These are phyloP conservation scores for Montipora capitata DNA, from an alignment of 92 coral and sea anemone species.

Conservation along the genomic window DNA sequence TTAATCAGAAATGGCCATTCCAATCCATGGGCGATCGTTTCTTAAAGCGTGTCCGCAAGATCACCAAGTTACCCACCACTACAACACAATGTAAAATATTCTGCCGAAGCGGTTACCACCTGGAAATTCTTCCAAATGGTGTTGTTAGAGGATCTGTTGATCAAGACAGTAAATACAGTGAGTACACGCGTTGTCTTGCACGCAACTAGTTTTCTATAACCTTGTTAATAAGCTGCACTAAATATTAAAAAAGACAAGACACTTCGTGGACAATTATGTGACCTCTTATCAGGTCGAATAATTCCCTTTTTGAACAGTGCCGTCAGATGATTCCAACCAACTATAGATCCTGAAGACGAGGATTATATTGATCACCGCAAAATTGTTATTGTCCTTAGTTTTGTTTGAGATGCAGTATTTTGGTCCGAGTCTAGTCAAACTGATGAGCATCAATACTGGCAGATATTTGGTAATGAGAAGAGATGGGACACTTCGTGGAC, in stretches of 20 bases:
- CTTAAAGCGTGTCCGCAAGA: constrained; percentile 45
- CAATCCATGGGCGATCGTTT: neutral
- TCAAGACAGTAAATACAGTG: constrained; percentile 90
- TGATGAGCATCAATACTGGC: constrained; percentile 86
- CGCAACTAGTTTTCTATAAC: neutral
- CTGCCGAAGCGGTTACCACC: constrained; percentile 93
- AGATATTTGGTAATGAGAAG: constrained; percentile 90
- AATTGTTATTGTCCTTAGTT: constrained; percentile 54
- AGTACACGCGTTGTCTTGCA: constrained; percentile 34
- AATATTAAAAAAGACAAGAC: too few species aligned
- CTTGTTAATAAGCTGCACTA: neutral
- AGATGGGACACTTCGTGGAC: constrained; percentile 85
- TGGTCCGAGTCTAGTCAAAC: constrained; percentile 93
- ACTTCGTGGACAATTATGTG: too few species aligned
- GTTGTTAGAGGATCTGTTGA: constrained; percentile 85
- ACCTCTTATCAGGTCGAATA: too few species aligned
- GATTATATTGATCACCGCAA: neutral
- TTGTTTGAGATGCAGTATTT: constrained; percentile 96
- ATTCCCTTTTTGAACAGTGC: too few species aligned
- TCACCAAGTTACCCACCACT: constrained; percentile 87
- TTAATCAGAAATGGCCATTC: constrained; percentile 27
- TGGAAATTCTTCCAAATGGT: constrained; percentile 91
- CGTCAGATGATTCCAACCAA: too few species aligned
- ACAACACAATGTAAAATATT: constrained; percentile 84
- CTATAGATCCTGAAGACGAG: neutral